Evolutionary conservation across 2,797 vertebrate genomes (phyloP), one percentile per base, ranked within the genome.

Genomic region (Melanogrammus aeglefinus): DNA sequence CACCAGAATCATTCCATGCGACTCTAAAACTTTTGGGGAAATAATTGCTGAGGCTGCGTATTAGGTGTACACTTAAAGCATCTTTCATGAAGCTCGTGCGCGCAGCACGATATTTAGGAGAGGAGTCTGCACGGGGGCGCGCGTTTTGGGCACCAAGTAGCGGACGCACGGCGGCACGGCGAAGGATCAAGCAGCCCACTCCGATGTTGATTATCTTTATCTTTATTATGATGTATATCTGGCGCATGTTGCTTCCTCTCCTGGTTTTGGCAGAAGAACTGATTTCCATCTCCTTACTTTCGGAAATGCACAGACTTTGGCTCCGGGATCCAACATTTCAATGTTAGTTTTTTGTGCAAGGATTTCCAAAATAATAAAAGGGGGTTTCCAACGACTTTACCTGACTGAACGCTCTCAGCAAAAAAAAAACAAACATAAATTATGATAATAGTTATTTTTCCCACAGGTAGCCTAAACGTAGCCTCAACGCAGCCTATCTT

Each of bases 181-280:
- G 86, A 88, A 91, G 76, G 85, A 90, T 41, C 82, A 83, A 76
- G 85, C 82, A 81, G 78, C 88, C 87, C 90, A 31, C 29, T 31
- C 29, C 1, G 9, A 18, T 51, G 44, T 18, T 51, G 16, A 16
- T 18, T 51, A 2, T 51, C 13, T 18, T 90, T 93, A 92, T 90
- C 92, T 88, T 93, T 91, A 93, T 93, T 93, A 91, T 92, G 88
- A 94, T 95, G 93, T 93, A 90, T 92, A 95, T 95, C 91, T 95
- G 90, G 91, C 92, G 89, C 91, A 82, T 75, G 79, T 87, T 81
- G 86, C 85, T 94, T 91, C 91, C 91, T 90, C 84, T 94, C 51
- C 93, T 92, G 86, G 91, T 89, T 82, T 92, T 97, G 96, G 96
- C 94, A 83, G 82, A 70, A 78, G 86, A 92, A 94, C 92, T 94